Base-by-base conservation (phyloP, 2,888 invertebrate species). In the Gonocerus acuteangulatus region DNA sequence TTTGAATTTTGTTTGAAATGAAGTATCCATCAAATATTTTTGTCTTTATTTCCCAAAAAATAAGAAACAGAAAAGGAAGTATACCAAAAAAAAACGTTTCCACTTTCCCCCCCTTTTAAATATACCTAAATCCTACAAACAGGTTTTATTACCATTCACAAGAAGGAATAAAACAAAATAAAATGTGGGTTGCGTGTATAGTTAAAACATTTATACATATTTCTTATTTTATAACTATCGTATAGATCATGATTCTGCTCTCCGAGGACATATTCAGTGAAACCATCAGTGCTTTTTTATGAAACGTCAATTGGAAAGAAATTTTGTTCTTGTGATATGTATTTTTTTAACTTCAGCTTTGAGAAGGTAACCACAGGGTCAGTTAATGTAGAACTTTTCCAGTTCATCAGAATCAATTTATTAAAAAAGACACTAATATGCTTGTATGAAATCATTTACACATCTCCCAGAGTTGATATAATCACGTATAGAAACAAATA, bases 41-140 rank as follows among this genome's bases (percentile, higher is more conserved):
- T 54, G 54, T 36, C 39, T 54, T 54, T 54, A 54, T 54, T 54
- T 54, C 54, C 42, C 54, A 54, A 54, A 54, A 54, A 22, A 39
- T n/a, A 32, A 39, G n/a, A 39, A 39, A 39, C 13, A 39, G n/a
- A 39, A 39, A 39, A 21, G 18, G 42, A 32, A 39, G 16, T 54
- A 54, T 54, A 39, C 54, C 54, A 54, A 54, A 54, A 32, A n/a
- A n/a, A n/a, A n/a, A n/a, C n/a, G 54, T 54, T 39, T 42, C 54
- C 54, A 54, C 54, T 54, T 54, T 54, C 36, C 54, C 54, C 39
- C 51, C 51, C 36, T 51, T n/a, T 51, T 54, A 42, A 23, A 34
- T 22, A 39, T 22, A 21, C 23, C 22, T 39, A 39, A 18, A 39
- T 39, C 42, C 42, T 42, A 39, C 22, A 39, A 39, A 42, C 54